phyloP scores from a whole-genome alignment of 2,113 vertebrate genomes.

The Saimiri boliviensis region DNA sequence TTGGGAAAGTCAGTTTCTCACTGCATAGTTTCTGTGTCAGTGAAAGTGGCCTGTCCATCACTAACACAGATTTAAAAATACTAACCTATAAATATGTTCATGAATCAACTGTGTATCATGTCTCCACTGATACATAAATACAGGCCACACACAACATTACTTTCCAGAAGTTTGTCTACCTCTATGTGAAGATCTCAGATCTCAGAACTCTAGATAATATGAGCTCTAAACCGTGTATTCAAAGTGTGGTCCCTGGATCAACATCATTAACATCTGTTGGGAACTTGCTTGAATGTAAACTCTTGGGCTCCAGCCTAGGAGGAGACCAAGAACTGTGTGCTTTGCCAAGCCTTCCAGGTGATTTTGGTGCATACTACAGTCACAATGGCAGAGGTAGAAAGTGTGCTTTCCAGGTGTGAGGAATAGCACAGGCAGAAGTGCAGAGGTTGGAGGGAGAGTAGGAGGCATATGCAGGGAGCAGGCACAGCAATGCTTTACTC shows the following conservation, averaged over 20 bases:
- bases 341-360: neutral
- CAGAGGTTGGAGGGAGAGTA: neutral
- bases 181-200: neutral
- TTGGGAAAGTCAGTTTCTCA: neutral
- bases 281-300: neutral
- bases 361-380: neutral
- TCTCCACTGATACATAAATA: neutral
- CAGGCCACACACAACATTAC: neutral
- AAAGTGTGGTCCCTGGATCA: neutral
- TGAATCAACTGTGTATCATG: neutral
- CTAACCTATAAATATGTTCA: neutral
- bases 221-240: neutral
- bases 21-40: neutral
- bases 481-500: neutral
- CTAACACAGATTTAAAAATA: neutral
- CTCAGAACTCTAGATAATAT: neutral
- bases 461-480: neutral
- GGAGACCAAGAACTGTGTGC: neutral
- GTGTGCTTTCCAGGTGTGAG: neutral
- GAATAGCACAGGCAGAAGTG: neutral
- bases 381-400: too few species aligned
- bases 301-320: neutral
- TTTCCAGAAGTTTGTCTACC: neutral
- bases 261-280: neutral
- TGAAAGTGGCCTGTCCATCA: neutral